Evolutionary conservation across 2,113 vertebrate species (phyloP).

Genomic region (Acrocephalus arundinaceus): DNA sequence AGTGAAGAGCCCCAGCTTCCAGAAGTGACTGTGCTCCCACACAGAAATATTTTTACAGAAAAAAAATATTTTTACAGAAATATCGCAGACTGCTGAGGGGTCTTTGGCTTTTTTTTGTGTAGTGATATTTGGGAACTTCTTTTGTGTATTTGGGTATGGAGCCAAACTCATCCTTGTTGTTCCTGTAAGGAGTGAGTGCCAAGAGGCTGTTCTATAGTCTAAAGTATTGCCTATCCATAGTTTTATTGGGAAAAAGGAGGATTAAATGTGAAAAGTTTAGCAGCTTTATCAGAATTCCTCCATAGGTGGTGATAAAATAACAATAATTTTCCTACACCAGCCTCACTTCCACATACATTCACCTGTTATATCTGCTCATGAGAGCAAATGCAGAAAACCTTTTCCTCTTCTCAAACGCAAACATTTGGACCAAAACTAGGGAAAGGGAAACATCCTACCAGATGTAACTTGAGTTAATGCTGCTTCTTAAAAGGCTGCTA

Average conservation of each 20-base stretch:
- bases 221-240: background rate
- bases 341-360: background rate
- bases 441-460: background rate
- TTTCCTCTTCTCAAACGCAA: conserved; percentile 5
- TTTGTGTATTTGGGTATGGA: background rate
- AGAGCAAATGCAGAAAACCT: background rate
- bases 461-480: background rate
- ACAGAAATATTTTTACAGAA: background rate
- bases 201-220: background rate
- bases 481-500: conserved; percentile 9
- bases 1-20: conserved; percentile 88
- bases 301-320: background rate
- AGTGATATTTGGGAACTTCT: background rate
- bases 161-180: background rate
- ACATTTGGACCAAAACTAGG: background rate
- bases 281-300: background rate
- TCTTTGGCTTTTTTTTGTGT: conserved; percentile 7
- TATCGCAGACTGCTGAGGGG: background rate
- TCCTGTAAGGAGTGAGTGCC: background rate
- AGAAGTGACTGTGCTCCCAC: conserved; percentile 72
- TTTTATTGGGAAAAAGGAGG: background rate
- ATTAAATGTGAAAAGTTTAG: background rate
- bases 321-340: background rate
- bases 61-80: background rate
- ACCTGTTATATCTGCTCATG: background rate